Base-by-base conservation (phyloP, 1,140 invertebrate genomes). In the Listronotus oregonensis region DNA sequence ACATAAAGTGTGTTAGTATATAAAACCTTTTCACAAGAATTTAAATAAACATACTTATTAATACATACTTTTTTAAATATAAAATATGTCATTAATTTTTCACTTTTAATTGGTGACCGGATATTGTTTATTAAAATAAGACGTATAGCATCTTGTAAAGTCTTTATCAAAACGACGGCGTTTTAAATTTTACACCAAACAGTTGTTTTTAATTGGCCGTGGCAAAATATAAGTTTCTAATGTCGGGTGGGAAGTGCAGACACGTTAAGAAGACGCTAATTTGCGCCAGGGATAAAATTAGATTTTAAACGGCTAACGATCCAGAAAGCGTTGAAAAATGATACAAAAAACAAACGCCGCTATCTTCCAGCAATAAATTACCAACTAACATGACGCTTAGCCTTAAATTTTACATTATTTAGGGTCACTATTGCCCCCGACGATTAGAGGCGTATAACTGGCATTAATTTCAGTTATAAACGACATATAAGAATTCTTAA, bases 141-240 rank as follows among this genome's bases (percentile, higher is more conserved):
- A 68, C 46, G 54, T 58, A 57, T 42, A 37, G 50, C 39, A n/a
- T 37, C 67, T 44, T 61, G 57, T 62, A 43, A 69, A 59, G 58
- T 65, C 64, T 69, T 65, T 61, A 69, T 69, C 54, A 40, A 39
- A 17, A 43, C 34, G 55, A 47, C 57, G 62, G 42, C 49, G 65
- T 56, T 32, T 65, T 61, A 55, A 73, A 74, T 68, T 66, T 73
- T 55, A 75, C 71, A 71, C 72, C 68, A 67, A 73, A 73, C 74
- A 77, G 75, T 77, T 77, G 75, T 77, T 77, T 76, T 77, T 76
- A 77, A 77, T 77, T 77, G 76, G 72, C 74, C 75, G 74, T 77
- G 70, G 69, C 70, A 63, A 76, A 73, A 77, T 77, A 75, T 77
- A 77, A 73, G 75, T 67, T 32, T 44, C 42, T 14, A 64, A 58